Base-by-base conservation (phyloP, 2,113 vertebrate species). In the Tachycineta bicolor region DNA sequence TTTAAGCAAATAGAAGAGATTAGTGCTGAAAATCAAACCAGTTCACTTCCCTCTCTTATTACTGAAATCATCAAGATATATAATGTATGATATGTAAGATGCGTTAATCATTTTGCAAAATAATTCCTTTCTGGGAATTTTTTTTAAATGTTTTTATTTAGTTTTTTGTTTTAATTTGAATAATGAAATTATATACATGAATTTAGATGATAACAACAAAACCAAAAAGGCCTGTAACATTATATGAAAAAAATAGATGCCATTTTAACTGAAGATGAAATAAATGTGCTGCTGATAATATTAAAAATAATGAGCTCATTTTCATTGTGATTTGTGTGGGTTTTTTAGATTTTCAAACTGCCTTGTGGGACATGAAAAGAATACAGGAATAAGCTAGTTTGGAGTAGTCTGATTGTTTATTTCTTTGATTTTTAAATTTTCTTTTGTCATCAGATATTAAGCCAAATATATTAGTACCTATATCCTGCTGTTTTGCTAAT, bases 21-120 rank as follows among this genome's bases (percentile, higher is more conserved):
- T 75, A 78, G 31, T 91, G 44, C 15, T 91, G 26, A 94, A 95
- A 95, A 92, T 62, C 5, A 78, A 88, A 71, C n/a, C 47, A 47
- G 87, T 76, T 95, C 50, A 64, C 34, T 88, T 92, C 14, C 14
- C 55, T 69, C 62, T 68, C 81, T 79, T 62, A 65, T 28, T 71
- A 73, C 39, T 64, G 77, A 91, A 96, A 77, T 86, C 15, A 5
- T 83, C 47, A 85, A 94, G 52, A 12, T 60, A 39, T 52, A 22
- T 68, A 77, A 44, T 68, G 11, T 37, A 52, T 22, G 9, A 52
- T 68, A 60, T 60, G 29, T 90, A 90, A 89, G 14, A 79, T 81
- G 68, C 23, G n/a, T 86, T 68, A 68, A 81, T 80, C 7, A 20
- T 83, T 83, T 78, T 55, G 55, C 67, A 79, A 83, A 92, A 60